Evolutionary conservation across 2,797 vertebrate genomes (phyloP).

Genomic region (Pseudochirops corinnae): DNA sequence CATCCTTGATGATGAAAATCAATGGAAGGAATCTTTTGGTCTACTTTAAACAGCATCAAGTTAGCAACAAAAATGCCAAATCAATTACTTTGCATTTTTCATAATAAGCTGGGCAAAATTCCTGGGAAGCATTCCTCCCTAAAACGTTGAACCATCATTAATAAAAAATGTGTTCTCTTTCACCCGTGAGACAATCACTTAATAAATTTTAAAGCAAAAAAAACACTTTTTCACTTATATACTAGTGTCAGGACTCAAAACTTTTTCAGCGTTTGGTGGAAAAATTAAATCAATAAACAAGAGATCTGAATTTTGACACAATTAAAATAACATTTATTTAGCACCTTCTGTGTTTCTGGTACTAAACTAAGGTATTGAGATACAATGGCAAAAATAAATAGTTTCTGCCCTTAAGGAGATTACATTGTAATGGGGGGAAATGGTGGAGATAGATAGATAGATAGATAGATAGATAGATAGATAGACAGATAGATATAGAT

Average conservation of each 20-base stretch:
- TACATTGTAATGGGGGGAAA: neutral
- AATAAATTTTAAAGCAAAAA: neutral
- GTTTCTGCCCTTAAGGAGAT: neutral
- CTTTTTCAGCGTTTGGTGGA: neutral
- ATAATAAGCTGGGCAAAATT: neutral
- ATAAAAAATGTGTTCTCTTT: neutral
- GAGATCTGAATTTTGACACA: neutral
- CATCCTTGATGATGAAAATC: neutral
- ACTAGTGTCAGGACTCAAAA: neutral
- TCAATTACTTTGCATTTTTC: constrained; percentile 4
- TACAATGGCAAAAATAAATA: neutral
- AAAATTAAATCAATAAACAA: neutral
- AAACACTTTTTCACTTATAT: neutral
- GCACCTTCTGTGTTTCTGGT: neutral
- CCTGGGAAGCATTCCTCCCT: neutral
- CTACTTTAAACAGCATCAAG: neutral
- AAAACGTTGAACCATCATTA: neutral
- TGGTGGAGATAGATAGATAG: too few species aligned
- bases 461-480: too few species aligned
- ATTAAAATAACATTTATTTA: neutral
- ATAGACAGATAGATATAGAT: too few species aligned
- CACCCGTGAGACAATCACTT: neutral
- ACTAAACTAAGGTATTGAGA: neutral
- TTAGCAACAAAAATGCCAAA: neutral
- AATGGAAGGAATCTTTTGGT: neutral